Percentiles rank a stretch among this genome's conserved stretches.
Conservation (phyloP, 2,888 invertebrate species). For the Tanaodytes sp. region DNA sequence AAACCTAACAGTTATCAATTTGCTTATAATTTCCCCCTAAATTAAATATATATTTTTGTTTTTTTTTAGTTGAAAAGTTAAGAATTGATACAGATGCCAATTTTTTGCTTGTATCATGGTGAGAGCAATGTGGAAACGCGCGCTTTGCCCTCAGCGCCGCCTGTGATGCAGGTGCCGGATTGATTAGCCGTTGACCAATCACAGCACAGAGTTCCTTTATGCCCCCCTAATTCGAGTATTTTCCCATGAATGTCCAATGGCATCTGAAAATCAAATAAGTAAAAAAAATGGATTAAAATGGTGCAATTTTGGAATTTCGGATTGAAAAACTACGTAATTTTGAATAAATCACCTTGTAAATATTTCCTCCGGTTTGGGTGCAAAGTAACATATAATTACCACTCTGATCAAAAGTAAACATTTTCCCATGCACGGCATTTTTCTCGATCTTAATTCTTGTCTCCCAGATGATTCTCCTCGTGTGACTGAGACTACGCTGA, state of each 20-base stretch:
- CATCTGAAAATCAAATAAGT: slow-evolving; percentile 64
- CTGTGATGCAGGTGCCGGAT: slow-evolving; percentile 77
- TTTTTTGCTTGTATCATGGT: slow-evolving; percentile 71
- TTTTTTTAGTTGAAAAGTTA: slow-evolving; percentile 49
- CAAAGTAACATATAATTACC: slow-evolving; percentile 71
- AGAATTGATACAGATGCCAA: slow-evolving; percentile 70
- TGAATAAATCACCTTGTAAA: slow-evolving; percentile 71
- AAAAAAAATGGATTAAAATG: too few species aligned
- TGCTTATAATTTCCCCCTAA: background rate
- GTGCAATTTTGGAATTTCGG: too few species aligned
- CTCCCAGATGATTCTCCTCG: slow-evolving; percentile 70
- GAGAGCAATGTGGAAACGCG: slow-evolving; percentile 76
- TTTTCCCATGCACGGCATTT: slow-evolving; percentile 69
- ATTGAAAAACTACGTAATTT: too few species aligned
- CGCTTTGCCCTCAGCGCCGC: slow-evolving; percentile 76
- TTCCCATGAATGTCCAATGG: slow-evolving; percentile 68
- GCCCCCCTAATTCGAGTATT: slow-evolving; percentile 75
- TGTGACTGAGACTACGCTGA: slow-evolving; percentile 73
- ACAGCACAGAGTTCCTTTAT: slow-evolving; percentile 75
- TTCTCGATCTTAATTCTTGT: slow-evolving; percentile 70
- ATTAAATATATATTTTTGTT: slow-evolving; percentile 1
- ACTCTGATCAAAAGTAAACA: slow-evolving; percentile 71
- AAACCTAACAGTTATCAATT: background rate
- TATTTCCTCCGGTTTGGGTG: slow-evolving; percentile 71
- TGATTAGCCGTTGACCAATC: slow-evolving; percentile 78